These are phyloP conservation scores for Oncorhynchus keta DNA, from an alignment of 2,113 vertebrate genomes.

Conservation along the genomic window DNA sequence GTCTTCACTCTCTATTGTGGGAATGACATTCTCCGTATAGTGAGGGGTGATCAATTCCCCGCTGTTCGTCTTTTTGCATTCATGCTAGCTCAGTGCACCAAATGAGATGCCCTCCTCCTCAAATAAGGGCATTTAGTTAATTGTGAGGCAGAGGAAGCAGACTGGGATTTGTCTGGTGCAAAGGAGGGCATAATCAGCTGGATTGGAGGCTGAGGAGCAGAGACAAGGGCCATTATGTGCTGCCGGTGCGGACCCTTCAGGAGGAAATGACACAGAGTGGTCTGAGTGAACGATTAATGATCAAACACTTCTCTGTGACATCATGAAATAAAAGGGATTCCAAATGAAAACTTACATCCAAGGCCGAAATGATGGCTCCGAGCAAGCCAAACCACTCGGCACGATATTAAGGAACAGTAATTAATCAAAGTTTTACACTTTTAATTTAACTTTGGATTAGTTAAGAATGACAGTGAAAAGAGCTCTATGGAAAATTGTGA, in stretches of 20 bases:
- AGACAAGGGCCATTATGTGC: slow-evolving; percentile 65
- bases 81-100: slow-evolving; percentile 10
- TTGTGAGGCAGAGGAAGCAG: slow-evolving; percentile 43
- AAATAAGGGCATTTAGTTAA: slow-evolving; percentile 62
- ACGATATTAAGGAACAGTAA: slow-evolving; percentile 59
- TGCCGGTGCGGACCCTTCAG: slow-evolving; percentile 51
- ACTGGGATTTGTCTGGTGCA: slow-evolving; percentile 56
- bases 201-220: slow-evolving; percentile 53
- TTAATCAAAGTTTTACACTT: slow-evolving; percentile 62
- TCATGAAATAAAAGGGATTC: slow-evolving; percentile 36
- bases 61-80: slow-evolving; percentile 16
- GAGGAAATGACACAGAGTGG: slow-evolving; percentile 62
- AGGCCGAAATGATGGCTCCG: slow-evolving; percentile 51
- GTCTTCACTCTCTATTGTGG: neutral
- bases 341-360: slow-evolving; percentile 50
- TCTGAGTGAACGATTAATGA: slow-evolving; percentile 50
- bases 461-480: neutral
- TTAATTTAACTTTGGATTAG: slow-evolving; percentile 24
- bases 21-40: slow-evolving; percentile 7
- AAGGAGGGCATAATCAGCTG: slow-evolving; percentile 56
- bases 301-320: slow-evolving; percentile 31
- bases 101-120: slow-evolving; percentile 47
- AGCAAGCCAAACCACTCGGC: slow-evolving; percentile 35
- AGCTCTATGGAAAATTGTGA: slow-evolving; percentile 21
- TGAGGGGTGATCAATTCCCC: slow-evolving; percentile 38